These are phyloP conservation scores for Chlamydotis undulata DNA, from an alignment of 2,113 vertebrate species.

Conservation along the genomic window DNA sequence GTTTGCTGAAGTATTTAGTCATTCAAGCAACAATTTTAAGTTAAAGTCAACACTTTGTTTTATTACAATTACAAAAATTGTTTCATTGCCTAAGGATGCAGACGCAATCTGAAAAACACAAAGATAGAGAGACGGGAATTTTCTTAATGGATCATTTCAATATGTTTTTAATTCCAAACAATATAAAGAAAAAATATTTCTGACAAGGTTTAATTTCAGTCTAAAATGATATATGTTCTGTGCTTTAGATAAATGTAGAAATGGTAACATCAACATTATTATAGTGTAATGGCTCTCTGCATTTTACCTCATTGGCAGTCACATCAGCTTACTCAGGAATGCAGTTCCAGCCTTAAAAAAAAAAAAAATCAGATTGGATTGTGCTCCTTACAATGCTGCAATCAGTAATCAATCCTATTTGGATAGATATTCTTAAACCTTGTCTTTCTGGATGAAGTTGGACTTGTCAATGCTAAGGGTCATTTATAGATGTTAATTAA, in stretches of 20 bases:
- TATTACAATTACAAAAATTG: conserved; percentile 76
- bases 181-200: conserved; percentile 73
- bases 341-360: not conserved
- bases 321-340: not conserved
- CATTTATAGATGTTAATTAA: conserved; percentile 88
- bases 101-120: conserved; percentile 56
- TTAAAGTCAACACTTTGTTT: conserved; percentile 78
- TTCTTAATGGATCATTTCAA: conserved; percentile 73
- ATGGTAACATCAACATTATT: not conserved
- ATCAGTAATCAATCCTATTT: conserved; percentile 79
- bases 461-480: conserved; percentile 82
- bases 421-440: conserved; percentile 78
- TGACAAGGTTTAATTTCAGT: conserved; percentile 53
- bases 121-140: conserved; percentile 56
- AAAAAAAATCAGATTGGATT: conserved; percentile 18
- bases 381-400: conserved; percentile 33
- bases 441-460: conserved; percentile 84
- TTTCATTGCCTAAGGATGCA: conserved; percentile 77
- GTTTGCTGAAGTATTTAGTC: conserved; percentile 65
- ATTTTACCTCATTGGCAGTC: conserved; percentile 8
- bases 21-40: conserved; percentile 71
- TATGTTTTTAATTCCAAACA: conserved; percentile 76
- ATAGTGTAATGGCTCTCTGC: not conserved
- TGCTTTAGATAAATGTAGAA: not conserved
- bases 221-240: conserved; percentile 24